Base-by-base conservation (phyloP, 2,888 invertebrate species). In the Fragum fragum region DNA sequence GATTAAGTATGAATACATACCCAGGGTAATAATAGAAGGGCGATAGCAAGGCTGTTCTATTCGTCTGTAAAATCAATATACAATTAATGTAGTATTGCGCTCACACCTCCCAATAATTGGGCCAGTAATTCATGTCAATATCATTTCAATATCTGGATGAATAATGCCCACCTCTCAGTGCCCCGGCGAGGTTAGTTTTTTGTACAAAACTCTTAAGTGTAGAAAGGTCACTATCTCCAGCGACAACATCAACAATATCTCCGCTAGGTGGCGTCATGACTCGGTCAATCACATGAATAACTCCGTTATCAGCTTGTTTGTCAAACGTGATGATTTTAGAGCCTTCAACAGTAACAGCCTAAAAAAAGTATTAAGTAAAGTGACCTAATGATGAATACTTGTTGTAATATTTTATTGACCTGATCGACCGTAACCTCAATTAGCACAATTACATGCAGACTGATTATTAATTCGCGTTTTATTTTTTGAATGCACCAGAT, bases 201-300 rank as follows among this genome's bases (percentile, higher is more conserved):
- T 78, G 69, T 14, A 87, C 83, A 9, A 87, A 55, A n/a, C 73
- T 79, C n/a, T 86, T 72, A 52, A 90, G 77, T 23, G 86, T 87
- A 76, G 84, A 86, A 47, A 88, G 68, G 23, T 87, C 83, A 57
- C 71, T 57, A 36, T 83, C 79, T n/a, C 83, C 86, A 28, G 82
- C 79, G 21, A 89, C 86, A 28, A 86, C 57, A 53, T 88, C 83
- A 14, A 89, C 88, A 32, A 88, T 85, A 57, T 81, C 85, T 63
- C 88, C 85, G 14, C 61, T 32, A 71, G 90, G 90, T 47, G 89
- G 88, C 73, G 85, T 84, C 87, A 90, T 88, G 5, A 89, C 89
- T 42, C 71, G 82, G 63, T 87, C 79, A 26, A 90, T 79, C 6
- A 86, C 85, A 61, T 89, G 89, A 23, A 90, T 79, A n/a, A 87